phyloP scores from a whole-genome alignment of 2,113 vertebrate species.

The Eublepharis macularius region DNA sequence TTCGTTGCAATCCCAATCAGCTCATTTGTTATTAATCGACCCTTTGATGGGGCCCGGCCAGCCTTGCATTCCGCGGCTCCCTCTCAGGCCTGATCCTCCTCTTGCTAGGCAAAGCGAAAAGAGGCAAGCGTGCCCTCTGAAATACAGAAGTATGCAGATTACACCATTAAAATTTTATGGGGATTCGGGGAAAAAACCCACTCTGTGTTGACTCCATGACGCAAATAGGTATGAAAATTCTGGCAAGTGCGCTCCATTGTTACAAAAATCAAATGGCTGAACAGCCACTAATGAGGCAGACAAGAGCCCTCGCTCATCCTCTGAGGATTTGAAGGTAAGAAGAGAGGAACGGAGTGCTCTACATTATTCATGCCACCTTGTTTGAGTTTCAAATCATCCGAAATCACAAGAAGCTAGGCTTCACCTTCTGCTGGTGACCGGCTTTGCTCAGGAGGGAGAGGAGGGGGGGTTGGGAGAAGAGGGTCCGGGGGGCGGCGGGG shows the following conservation, averaged over 20 bases:
- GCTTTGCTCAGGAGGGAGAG: slow-evolving; percentile 38
- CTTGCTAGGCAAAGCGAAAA: neutral
- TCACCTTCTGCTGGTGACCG: slow-evolving; percentile 74
- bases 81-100: neutral
- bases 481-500: neutral
- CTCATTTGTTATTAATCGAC: neutral
- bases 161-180: slow-evolving; percentile 75
- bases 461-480: neutral
- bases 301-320: slow-evolving; percentile 84
- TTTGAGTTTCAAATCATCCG: slow-evolving; percentile 76
- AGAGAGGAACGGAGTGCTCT: slow-evolving; percentile 72
- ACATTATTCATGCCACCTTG: slow-evolving; percentile 84
- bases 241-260: slow-evolving; percentile 73
- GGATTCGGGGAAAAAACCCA: slow-evolving; percentile 57
- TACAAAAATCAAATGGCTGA: slow-evolving; percentile 87
- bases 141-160: slow-evolving; percentile 62
- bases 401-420: slow-evolving; percentile 52
- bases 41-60: neutral
- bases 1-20: fast-evolving
- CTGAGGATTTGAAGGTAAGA: slow-evolving; percentile 85
- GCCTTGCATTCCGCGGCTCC: fast-evolving
- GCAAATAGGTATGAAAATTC: slow-evolving; percentile 79
- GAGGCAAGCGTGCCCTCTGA: neutral
- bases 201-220: slow-evolving; percentile 72
- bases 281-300: slow-evolving; percentile 86